A percentile compares a stretch with the other conserved stretches of the same genome.
Conservation (phyloP, 2,888 invertebrate genomes). For the Schizaphis graminum region DNA sequence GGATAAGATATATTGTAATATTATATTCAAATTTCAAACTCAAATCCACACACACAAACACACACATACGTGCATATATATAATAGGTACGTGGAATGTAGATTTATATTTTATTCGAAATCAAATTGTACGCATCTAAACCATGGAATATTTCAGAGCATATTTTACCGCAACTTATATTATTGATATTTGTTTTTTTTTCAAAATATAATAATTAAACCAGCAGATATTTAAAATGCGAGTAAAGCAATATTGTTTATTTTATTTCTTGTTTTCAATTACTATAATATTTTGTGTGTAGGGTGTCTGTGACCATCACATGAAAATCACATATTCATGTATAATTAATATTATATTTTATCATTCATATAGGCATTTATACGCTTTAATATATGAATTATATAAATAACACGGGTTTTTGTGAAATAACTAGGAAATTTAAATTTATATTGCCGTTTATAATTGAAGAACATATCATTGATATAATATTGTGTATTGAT, state of each 20-base stretch:
- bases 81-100: neutral
- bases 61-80: neutral
- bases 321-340: neutral
- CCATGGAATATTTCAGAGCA: neutral
- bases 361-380: neutral
- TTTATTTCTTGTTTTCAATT: neutral
- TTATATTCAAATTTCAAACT: constrained; percentile 21
- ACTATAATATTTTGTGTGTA: neutral
- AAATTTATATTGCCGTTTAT: neutral
- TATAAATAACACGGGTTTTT: neutral
- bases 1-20: constrained; percentile 37
- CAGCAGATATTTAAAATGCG: neutral
- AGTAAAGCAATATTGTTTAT: neutral
- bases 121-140: constrained; percentile 43
- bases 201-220: neutral
- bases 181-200: neutral
- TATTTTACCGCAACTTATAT: neutral
- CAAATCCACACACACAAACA: neutral
- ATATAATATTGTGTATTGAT: neutral
- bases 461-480: neutral
- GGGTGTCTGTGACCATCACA: neutral
- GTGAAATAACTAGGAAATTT: neutral
- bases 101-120: neutral
- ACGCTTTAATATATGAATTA: neutral
- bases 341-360: neutral